Evolutionary conservation across 1,140 invertebrate species (phyloP), one percentile per base, ranked within the genome.

Genomic region (Saxidomus purpurata): DNA sequence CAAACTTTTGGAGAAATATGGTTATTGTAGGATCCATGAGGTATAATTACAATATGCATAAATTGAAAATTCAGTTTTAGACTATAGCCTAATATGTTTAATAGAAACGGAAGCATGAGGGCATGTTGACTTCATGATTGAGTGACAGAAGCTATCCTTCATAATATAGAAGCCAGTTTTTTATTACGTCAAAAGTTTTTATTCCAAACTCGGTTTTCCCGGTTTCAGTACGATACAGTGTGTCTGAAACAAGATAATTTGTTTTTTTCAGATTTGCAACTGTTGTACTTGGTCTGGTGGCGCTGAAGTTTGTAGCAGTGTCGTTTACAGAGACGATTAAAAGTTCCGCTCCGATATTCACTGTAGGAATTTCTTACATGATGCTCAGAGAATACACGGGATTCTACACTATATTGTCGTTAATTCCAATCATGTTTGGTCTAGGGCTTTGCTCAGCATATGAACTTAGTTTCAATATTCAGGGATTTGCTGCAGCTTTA

Each of bases 251-350:
- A n/a, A n/a, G n/a, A n/a, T n/a, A n/a, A n/a, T n/a, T n/a, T n/a
- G n/a, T n/a, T n/a, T n/a, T n/a, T n/a, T 43, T 63, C 92, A 97
- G 97, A 93, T 98, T 98, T 96, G 96, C 97, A 59, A 98, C 97
- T 1, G 97, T 98, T 67, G 93, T 96, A 19, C 96, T 98, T 80
- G 98, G 98, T 85, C 95, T 98, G 89, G 96, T 98, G 59, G 97
- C 98, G 13, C 96, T 98, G 52, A 98, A 98, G 96, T 98, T 97
- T 96, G 97, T 98, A 80, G 97, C 98, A 81, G 98, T 98, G 36
- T 98, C 97, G 95, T 98, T 98, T 95, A 98, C 98, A 49, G 98
- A 98, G 95, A 98, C 98, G 28, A 97, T 98, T 25, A 98, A 98
- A 95, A 98, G 97, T 96, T 98, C 98, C 36, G 98, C 98, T 34